A percentile compares a stretch with the other conserved stretches of the same genome.
Evolutionary conservation across 2,113 vertebrate species (phyloP).

Genomic region (Engystomops pustulosus): DNA sequence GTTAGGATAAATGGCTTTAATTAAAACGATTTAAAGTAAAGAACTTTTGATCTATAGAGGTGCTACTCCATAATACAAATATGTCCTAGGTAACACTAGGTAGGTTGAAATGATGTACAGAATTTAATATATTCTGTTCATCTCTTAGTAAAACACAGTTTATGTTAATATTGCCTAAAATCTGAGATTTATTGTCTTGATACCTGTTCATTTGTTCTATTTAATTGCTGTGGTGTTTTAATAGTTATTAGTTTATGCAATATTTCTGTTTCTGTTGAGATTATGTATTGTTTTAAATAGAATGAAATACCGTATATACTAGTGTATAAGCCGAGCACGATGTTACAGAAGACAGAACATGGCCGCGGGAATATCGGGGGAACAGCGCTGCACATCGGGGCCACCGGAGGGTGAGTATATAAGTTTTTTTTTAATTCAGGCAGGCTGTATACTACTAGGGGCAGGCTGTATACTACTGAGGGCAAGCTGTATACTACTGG

Average conservation of each 20-base stretch:
- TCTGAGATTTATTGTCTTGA: conserved; percentile 42
- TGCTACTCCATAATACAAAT: neutral
- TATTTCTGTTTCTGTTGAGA: conserved; percentile 3
- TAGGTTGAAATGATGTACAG: conserved; percentile 18
- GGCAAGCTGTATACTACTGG: too few relatives aligned
- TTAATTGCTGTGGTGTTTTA: conserved; percentile 29
- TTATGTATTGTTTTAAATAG: neutral
- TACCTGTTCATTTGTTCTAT: conserved; percentile 41
- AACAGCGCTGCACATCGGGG: too few relatives aligned
- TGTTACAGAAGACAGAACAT: too few relatives aligned
- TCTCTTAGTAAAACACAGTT: conserved; percentile 41
- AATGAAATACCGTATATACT: too few relatives aligned
- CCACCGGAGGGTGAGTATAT: too few relatives aligned
- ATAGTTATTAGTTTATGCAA: conserved; percentile 16
- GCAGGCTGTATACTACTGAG: too few relatives aligned
- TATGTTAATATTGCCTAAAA: conserved; percentile 31
- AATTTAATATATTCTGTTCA: conserved; percentile 50
- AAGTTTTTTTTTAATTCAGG: too few relatives aligned
- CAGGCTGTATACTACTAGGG: too few relatives aligned
- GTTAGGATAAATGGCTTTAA: neutral
- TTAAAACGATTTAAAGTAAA: neutral
- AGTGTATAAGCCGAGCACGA: too few relatives aligned
- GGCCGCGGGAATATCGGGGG: too few relatives aligned
- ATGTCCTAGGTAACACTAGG: neutral
- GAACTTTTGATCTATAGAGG: neutral